Base-by-base conservation (phyloP, 2,797 vertebrate genomes). In the Rhadinocentrus ornatus region DNA sequence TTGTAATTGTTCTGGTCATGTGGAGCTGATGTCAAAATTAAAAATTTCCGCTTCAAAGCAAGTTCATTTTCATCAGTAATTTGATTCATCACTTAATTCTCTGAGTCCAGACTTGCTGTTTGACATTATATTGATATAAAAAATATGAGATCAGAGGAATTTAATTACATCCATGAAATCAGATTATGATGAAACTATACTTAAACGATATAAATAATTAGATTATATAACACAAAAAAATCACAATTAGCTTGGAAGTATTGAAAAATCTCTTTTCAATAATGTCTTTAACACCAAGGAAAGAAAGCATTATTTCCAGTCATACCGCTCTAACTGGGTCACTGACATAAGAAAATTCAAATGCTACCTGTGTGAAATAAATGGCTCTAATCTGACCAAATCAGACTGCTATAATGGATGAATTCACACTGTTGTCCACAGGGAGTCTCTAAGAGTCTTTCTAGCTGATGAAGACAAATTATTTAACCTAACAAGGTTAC, bases 391-490 rank as follows among this genome's bases (percentile, higher is more conserved):
- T 82, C 50, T 56, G 39, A 71, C 52, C 59, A 68, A 56, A 76
- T 83, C 64, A 74, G 62, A 24, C 39, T 65, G 59, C 2, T 50
- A 9, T 82, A 81, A 85, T 71, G 74, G 77, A 81, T 88, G 66
- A 69, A 75, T 44, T 80, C 55, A 66, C 35, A 56, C 54, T 41
- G 6, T 13, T 11, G 29, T 24, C 63, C 27, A 12, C 0, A 13
- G 73, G 69, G 75, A 79, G 66, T 72, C 44, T 55, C 32, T 29
- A n/a, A 1, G 24, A 62, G 74, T 62, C 71, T 75, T 73, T 75
- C 55, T 64, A 44, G 62, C 57, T 88, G 71, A 86, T 87, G 82
- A 80, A 89, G 86, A 87, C 56, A 2, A 67, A 89, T 86, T 53
- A 81, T 79, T 82, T 68, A 68, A 69, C 73, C 54, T 75, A 81